Conservation (phyloP, 2,113 vertebrate genomes). For the pig (Sus scrofa) region DNA sequence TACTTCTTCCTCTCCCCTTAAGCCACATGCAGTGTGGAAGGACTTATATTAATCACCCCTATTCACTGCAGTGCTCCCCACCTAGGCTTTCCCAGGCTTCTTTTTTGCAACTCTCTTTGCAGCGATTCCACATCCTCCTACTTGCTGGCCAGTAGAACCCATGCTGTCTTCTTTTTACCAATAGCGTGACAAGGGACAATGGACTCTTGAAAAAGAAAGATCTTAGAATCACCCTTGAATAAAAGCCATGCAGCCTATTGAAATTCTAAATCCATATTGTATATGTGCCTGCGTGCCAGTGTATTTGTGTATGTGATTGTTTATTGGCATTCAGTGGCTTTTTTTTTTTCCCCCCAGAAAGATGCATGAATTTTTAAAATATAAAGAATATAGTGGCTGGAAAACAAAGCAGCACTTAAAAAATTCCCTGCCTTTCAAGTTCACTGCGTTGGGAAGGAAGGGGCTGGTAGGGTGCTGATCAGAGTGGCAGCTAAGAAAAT, state of each 20-base stretch:
- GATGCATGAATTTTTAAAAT: neutral
- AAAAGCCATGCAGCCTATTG: neutral
- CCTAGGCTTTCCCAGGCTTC: neutral
- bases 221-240: neutral
- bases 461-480: neutral
- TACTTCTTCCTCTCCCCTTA: neutral
- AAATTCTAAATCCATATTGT: neutral
- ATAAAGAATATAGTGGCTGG: neutral
- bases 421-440: neutral
- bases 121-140: neutral
- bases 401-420: constrained; percentile 31
- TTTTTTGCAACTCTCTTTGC: neutral
- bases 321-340: neutral
- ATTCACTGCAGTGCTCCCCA: neutral
- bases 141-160: neutral
- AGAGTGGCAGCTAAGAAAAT: neutral
- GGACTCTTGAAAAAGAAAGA: neutral
- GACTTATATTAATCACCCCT: neutral
- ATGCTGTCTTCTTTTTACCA: neutral
- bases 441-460: neutral
- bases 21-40: neutral
- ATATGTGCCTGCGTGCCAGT: accelerated
- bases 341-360: neutral
- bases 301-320: neutral
- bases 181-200: neutral